A percentile compares a stretch with the other conserved stretches of the same genome.
These are phyloP conservation scores for Incurvaria masculella DNA, from an alignment of 2,888 invertebrate species.

Conservation along the genomic window DNA sequence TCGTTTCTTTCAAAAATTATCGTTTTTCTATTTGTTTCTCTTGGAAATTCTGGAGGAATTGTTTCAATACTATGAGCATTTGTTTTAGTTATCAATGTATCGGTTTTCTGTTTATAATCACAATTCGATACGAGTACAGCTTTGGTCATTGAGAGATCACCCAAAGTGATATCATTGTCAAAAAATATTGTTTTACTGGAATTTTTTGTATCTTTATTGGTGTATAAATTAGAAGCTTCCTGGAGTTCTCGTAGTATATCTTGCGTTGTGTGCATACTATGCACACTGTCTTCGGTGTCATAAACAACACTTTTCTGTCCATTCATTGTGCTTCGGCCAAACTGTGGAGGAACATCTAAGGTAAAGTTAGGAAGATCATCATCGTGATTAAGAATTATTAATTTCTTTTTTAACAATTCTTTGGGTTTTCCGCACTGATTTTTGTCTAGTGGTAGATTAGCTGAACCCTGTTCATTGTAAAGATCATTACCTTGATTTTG, in stretches of 20 bases:
- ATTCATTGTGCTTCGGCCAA: not conserved
- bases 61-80: slow-evolving; percentile 1
- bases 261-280: slow-evolving; percentile 6
- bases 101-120: not conserved
- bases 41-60: no score
- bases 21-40: no score
- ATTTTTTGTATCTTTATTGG: not conserved
- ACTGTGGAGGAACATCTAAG: slow-evolving; percentile 17
- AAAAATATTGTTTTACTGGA: slow-evolving; percentile 20
- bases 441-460: no score
- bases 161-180: slow-evolving; percentile 17
- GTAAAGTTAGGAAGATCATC: slow-evolving; percentile 38
- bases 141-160: slow-evolving; percentile 23
- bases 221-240: slow-evolving; percentile 8
- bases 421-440: slow-evolving; percentile 1
- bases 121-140: slow-evolving; percentile 13
- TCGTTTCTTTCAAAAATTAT: slow-evolving; percentile 19
- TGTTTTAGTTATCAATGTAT: not conserved
- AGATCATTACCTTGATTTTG: no score
- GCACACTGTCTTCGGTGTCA: not conserved
- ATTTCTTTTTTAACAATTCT: slow-evolving; percentile 26
- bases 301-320: not conserved
- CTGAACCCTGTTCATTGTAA: no score
- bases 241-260: slow-evolving; percentile 4
- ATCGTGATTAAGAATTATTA: slow-evolving; percentile 31